Evolutionary conservation across 2,888 invertebrate genomes (phyloP), one percentile per base, ranked within the genome.

Genomic region (Cephus spinipes): DNA sequence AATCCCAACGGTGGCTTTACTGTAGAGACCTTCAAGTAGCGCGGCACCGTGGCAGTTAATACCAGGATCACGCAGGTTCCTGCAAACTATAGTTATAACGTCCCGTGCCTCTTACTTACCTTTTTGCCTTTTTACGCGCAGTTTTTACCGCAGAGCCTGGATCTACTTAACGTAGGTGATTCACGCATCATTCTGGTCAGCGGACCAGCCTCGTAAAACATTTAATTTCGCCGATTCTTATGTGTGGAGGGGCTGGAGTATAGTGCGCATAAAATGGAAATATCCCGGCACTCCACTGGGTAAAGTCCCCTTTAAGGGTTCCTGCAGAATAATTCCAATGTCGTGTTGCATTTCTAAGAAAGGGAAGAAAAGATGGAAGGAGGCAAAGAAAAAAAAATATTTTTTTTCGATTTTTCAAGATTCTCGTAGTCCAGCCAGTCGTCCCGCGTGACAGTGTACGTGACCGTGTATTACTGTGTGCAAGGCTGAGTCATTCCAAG

Each of bases 131-230:
- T 71, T 71, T 23, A 30, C 12, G 30, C 30, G 12, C 71, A 6
- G 71, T 55, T 55, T 55, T 55, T 55, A 55, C 55, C 23, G 55
- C 15, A 55, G 9, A 23, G 55, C 55, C 55, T 2, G 55, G 15
- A 55, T 23, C 23, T 55, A 55, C 55, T 55, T 55, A 55, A 55
- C 55, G 55, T 55, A 6, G 23, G 55, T 55, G 23, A 55, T 55
- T 55, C 55, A 55, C 55, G 33, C 71, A 34, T 33, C 71, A 32
- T 71, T 31, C 71, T 30, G 71, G 23, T 32, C 71, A 34, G 30
- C 32, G 71, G 12, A 30, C 30, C 71, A 6, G 31, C 71, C 71
- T 30, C 71, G 71, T 71, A 71, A 71, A 71, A 71, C 71, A 71
- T 71, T 71, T 71, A 71, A 71, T 71, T 71, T 71, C 31, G 55